These are phyloP conservation scores for Varanus komodoensis DNA, from an alignment of 2,113 vertebrate genomes.

Conservation along the genomic window DNA sequence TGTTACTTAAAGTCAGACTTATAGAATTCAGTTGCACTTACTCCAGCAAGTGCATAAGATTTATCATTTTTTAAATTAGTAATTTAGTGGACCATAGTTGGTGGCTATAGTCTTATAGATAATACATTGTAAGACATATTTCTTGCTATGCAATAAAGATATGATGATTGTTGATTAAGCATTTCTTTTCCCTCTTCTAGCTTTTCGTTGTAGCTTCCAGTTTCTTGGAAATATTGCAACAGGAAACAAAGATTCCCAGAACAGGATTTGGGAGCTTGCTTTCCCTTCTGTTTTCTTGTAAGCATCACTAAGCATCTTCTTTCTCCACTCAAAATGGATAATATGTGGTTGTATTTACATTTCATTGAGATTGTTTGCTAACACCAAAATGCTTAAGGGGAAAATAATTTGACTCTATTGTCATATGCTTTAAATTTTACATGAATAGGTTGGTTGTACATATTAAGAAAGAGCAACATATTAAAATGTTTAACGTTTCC, in stretches of 20 bases:
- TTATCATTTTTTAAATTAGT: not conserved
- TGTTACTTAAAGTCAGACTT: not conserved
- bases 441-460: not conserved
- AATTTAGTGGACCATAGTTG: not conserved
- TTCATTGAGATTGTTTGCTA: not conserved
- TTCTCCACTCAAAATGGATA: not conserved
- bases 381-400: slow-evolving; percentile 26
- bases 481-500: not conserved
- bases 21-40: not conserved
- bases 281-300: slow-evolving; percentile 84
- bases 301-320: slow-evolving; percentile 61
- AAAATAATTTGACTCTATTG: not conserved
- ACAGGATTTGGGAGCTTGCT: slow-evolving; percentile 84
- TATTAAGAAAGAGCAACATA: not conserved
- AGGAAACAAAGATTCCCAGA: slow-evolving; percentile 89
- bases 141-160: slow-evolving; percentile 3
- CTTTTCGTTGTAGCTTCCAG: slow-evolving; percentile 92
- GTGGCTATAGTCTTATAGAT: not conserved
- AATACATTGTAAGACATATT: not conserved
- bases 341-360: slow-evolving; percentile 29
- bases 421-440: too few relatives aligned
- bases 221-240: slow-evolving; percentile 94
- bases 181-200: slow-evolving; percentile 72
- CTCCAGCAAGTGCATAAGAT: not conserved
- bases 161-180: not conserved